These are phyloP conservation scores for Apostichopus japonicus DNA, from an alignment of 35 echinoderm and acorn worm genomes.

Conservation along the genomic window DNA sequence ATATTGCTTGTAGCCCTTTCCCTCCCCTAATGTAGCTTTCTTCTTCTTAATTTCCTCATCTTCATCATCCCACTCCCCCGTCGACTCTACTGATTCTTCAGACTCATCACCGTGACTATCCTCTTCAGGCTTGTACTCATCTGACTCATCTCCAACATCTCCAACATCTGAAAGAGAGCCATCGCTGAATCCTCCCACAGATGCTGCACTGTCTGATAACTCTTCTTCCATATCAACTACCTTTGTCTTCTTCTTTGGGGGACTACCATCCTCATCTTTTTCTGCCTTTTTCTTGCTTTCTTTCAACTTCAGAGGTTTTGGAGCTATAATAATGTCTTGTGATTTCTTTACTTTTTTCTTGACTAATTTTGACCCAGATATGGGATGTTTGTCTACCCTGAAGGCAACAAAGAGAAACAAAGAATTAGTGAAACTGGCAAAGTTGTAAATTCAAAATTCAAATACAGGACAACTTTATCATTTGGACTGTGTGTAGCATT, in stretches of 20 bases:
- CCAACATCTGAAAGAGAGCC: not conserved
- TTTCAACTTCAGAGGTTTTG: not conserved
- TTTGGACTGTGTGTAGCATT: too few relatives aligned
- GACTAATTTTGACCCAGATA: not conserved
- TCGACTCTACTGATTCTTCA: not conserved
- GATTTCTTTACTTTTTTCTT: not conserved
- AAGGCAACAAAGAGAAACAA: too few relatives aligned
- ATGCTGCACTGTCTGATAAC: not conserved
- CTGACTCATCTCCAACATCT: not conserved
- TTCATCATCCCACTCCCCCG: not conserved
- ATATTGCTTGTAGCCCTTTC: not conserved
- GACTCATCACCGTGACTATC: conserved; percentile 1
- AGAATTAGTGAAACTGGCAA: too few relatives aligned
- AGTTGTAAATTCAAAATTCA: too few relatives aligned
- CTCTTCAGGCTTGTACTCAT: conserved; percentile 15
- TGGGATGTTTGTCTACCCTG: not conserved
- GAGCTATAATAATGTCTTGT: not conserved
- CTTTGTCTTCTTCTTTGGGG: not conserved
- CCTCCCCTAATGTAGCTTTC: not conserved
- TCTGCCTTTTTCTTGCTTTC: not conserved
- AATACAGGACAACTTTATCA: too few relatives aligned
- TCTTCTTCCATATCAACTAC: not conserved
- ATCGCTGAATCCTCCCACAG: not conserved
- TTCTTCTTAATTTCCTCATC: conserved; percentile 11
- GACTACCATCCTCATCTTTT: not conserved